Percentiles rank a stretch among this genome's conserved stretches.
Conservation (phyloP, 2,888 invertebrate genomes). For the Xylocampa areola region DNA sequence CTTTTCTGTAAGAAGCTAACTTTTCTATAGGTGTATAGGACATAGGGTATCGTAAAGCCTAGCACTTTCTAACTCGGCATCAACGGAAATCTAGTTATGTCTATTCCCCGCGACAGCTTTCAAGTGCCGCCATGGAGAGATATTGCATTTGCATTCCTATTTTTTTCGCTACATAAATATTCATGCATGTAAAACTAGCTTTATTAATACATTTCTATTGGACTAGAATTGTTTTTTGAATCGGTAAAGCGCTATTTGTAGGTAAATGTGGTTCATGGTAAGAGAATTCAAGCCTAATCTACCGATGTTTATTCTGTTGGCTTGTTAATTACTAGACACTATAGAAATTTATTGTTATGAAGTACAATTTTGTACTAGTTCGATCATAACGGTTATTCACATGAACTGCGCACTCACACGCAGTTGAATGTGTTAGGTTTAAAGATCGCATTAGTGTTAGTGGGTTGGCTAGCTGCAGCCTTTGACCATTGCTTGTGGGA, state of each 20-base stretch:
- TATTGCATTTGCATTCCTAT: conserved; percentile 39
- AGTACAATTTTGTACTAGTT: too few relatives aligned
- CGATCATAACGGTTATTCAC: too few relatives aligned
- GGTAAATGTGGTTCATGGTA: conserved; percentile 4
- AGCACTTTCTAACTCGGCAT: conserved; percentile 50
- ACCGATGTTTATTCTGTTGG: too few relatives aligned
- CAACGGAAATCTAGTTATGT: conserved; percentile 46
- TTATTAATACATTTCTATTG: conserved; percentile 9
- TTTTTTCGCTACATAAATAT: conserved; percentile 28
- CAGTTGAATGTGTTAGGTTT: conserved; percentile 15
- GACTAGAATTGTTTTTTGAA: conserved; percentile 9
- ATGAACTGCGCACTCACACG: background rate
- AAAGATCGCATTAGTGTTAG: conserved; percentile 42
- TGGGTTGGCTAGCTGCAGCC: conserved; percentile 32
- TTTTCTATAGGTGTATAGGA: too few relatives aligned
- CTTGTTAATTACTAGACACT: too few relatives aligned
- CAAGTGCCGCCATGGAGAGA: conserved; percentile 48
- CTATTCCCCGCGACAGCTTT: conserved; percentile 50
- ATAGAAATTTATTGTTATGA: too few relatives aligned
- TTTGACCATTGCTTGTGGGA: conserved; percentile 25
- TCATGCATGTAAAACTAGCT: conserved; percentile 15
- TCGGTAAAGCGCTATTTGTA: conserved; percentile 2
- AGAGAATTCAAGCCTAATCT: too few relatives aligned
- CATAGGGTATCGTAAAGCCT: conserved; percentile 7
- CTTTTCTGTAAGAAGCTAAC: background rate